Evolutionary conservation across 2,113 vertebrate species (phyloP), one percentile per base, ranked within the genome.

Genomic region (Syrmaticus mikado): DNA sequence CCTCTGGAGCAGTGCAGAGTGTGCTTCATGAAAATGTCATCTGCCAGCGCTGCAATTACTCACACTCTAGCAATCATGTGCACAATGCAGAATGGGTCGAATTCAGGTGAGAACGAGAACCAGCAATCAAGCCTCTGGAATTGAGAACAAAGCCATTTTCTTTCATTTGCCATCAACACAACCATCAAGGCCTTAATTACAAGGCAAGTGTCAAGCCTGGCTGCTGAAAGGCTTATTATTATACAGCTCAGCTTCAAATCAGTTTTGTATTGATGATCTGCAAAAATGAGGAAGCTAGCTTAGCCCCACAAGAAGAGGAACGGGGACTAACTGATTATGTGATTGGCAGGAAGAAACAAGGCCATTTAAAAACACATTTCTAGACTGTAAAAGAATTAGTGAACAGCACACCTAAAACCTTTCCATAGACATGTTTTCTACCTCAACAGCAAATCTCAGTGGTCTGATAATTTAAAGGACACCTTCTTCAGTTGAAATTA

Each of bases 131-230:
- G 98, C 96, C 96, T 90, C 96, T 97, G 97, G 98, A 97, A 97
- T 95, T 96, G 97, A 98, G 98, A 98, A 98, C 98, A 97, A 98
- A 98, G 98, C 98, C 98, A 98, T 98, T 98, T 98, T 98, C 98
- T 98, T 97, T 98, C 98, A 98, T 98, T 97, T 97, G 98, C 98
- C 97, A 96, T 98, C 98, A 98, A 98, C 98, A 97, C 97, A 96
- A 97, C 98, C 97, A 98, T 98, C 98, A 98, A 97, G 98, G 97
- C 98, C 98, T 98, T 98, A 98, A 98, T 98, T 98, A 98, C 97
- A 95, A 97, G 97, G 98, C 97, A 97, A 97, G 98, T 96, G 97
- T 96, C 97, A 97, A 98, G 97, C 96, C 97, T 93, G 96, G 97
- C 96, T 97, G 97, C 97, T 98, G 98, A 98, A 98, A 98, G 97